Percentiles rank a stretch among this genome's conserved stretches.
These are phyloP conservation scores for Piaya cayana DNA, from an alignment of 2,113 vertebrate genomes.

Conservation along the genomic window DNA sequence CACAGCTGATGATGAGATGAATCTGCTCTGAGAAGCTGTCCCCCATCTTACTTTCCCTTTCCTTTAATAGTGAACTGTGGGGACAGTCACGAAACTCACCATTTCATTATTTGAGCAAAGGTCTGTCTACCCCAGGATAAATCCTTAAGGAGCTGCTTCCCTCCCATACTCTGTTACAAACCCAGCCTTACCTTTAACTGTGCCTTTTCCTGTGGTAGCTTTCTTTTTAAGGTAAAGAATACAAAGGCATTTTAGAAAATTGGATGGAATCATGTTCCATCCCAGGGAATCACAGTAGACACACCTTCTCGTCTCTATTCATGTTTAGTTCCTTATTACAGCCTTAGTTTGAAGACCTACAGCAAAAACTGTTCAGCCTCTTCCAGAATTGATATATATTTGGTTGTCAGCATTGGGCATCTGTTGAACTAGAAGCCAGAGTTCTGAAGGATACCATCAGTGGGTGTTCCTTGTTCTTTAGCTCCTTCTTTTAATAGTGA, in stretches of 20 bases:
- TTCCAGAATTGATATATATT: not conserved
- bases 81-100: not conserved
- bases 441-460: not conserved
- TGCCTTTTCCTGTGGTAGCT: not conserved
- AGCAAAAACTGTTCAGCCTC: not conserved
- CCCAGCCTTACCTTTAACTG: not conserved
- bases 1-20: rapidly evolving
- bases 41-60: not conserved
- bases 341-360: not conserved
- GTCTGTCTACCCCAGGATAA: not conserved
- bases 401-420: not conserved
- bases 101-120: not conserved
- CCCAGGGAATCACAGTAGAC: not conserved
- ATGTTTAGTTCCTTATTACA: not conserved
- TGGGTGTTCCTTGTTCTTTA: not conserved
- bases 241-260: not conserved
- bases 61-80: not conserved
- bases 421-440: not conserved
- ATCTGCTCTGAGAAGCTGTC: not conserved
- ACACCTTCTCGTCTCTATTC: not conserved
- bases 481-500: not conserved
- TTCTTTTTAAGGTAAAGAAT: not conserved
- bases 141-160: not conserved
- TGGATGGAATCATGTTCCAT: not conserved
- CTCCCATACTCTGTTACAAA: not conserved